These are phyloP conservation scores for Leptinotarsa defecta DNA, from an alignment of 1,140 invertebrate genomes.

Conservation along the genomic window DNA sequence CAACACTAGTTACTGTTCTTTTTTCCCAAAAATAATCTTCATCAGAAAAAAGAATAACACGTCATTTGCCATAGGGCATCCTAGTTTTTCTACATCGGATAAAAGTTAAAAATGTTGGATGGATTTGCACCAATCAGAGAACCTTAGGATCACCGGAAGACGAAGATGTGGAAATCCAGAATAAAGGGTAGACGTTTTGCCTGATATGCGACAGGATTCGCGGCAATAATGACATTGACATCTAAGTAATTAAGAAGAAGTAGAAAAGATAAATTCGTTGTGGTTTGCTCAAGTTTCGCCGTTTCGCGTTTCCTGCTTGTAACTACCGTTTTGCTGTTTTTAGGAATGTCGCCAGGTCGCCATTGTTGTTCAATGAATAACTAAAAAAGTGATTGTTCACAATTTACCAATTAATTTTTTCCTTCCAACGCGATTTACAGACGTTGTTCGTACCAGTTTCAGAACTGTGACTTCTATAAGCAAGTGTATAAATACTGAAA, in stretches of 20 bases:
- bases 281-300: neutral
- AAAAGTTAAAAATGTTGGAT: no score
- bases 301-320: conserved; percentile 1
- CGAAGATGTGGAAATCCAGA: no score
- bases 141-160: no score
- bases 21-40: no score
- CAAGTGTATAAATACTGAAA: conserved; percentile 38
- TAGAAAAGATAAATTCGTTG: neutral
- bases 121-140: no score
- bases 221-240: no score
- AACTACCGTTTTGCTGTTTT: conserved; percentile 43
- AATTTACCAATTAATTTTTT: conserved; percentile 4
- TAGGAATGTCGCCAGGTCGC: conserved; percentile 51
- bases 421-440: neutral
- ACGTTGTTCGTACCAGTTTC: neutral
- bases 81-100: no score
- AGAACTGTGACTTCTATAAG: conserved; percentile 6
- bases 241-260: neutral
- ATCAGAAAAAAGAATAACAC: no score
- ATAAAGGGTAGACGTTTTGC: no score
- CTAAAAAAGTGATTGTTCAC: conserved; percentile 29
- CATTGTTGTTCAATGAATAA: conserved; percentile 53
- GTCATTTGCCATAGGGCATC: no score
- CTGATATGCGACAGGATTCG: no score
- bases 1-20: no score